Evolutionary conservation across 2,113 vertebrate genomes (phyloP), one percentile per base, ranked within the genome.

Genomic region (Larimichthys polyactis): DNA sequence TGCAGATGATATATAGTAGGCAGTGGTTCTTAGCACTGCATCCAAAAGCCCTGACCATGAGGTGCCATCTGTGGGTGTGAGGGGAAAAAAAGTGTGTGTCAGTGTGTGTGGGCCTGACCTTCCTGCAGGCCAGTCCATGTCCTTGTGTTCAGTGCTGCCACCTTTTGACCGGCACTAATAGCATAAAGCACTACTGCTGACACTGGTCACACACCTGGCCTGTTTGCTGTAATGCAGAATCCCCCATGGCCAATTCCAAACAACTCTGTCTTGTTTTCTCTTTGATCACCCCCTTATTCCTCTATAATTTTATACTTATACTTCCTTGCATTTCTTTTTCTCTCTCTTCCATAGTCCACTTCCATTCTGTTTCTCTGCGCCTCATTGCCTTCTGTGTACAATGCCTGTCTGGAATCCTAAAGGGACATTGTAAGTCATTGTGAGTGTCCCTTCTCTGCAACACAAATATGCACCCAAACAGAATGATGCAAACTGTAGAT

Each of bases 111-210:
- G 40, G 6, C 19, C 46, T 75, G 83, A 89, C 90, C 85, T 89
- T 83, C 76, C 81, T 80, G 17, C 63, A 62, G 74, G 77, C 55
- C 62, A 4, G 64, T 65, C 43, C 1, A 1, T 62, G 85, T 76
- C 71, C 78, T 84, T 70, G 58, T 79, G 78, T 84, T 82, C 54
- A 51, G 27, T 40, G 27, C 75, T 24, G 62, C 87, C 69, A 77
- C 73, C 76, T 84, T 83, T 85, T 81, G 77, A 71, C 81, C 74
- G 1, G 11, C 62, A 32, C 82, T 89, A 89, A 90, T 89, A 75
- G 81, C 46, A 59, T 68, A 72, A 85, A 84, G 64, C 71, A 22
- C 65, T 36, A 57, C 44, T 0, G 46, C 24, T 66, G 87, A 83
- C 83, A 82, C 57, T 27, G n/a, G 48, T 57, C 78, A 81, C 71